These are phyloP conservation scores for Agonopterix alstromeriana DNA, from an alignment of 2,888 invertebrate genomes.

Conservation along the genomic window DNA sequence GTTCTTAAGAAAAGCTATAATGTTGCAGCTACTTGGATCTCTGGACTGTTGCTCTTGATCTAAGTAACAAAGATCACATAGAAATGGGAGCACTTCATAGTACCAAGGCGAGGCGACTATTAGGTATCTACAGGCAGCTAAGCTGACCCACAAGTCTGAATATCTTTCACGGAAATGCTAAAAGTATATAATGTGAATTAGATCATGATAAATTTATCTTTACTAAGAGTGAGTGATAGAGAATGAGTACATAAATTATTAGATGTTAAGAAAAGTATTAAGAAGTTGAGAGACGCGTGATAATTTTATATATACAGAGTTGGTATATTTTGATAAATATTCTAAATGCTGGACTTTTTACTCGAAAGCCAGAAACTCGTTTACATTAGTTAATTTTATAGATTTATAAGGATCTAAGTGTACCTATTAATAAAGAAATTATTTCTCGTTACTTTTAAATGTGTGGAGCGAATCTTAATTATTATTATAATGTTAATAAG, in stretches of 20 bases:
- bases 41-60: too few relatives aligned
- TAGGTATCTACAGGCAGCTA: too few relatives aligned
- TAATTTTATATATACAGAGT: constrained; percentile 23
- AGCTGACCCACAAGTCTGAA: too few relatives aligned
- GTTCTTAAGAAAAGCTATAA: too few relatives aligned
- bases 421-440: constrained; percentile 15
- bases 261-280: too few relatives aligned
- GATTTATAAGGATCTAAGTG: constrained; percentile 30
- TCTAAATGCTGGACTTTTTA: constrained; percentile 62
- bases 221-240: constrained; percentile 10
- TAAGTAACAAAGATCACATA: too few relatives aligned
- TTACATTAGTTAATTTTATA: constrained; percentile 39
- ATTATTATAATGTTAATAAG: constrained; percentile 11
- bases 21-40: too few relatives aligned
- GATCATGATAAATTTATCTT: too few relatives aligned
- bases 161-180: too few relatives aligned
- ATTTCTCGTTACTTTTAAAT: constrained; percentile 14
- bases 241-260: background rate
- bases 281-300: constrained; percentile 11
- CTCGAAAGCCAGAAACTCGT: constrained; percentile 46
- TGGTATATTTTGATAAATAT: constrained; percentile 37
- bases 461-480: constrained; percentile 12
- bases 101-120: too few relatives aligned
- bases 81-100: too few relatives aligned
- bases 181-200: too few relatives aligned